Evolutionary conservation across 2,113 vertebrate species (phyloP).

Genomic region (Junco hyemalis): DNA sequence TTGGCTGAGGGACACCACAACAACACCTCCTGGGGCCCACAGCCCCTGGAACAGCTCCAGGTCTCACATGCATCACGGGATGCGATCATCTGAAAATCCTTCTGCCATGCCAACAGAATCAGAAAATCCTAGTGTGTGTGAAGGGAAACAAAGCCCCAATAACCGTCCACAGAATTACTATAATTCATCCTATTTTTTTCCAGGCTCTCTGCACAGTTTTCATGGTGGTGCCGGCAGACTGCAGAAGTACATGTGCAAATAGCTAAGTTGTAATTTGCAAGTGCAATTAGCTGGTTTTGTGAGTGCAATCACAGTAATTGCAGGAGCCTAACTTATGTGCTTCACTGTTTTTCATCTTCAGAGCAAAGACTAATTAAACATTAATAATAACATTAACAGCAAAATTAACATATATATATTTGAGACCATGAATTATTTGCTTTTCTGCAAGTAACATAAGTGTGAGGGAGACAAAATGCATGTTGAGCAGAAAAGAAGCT

Average conservation of each 20-base stretch:
- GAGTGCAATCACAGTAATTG: conserved; percentile 71
- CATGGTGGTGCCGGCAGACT: conserved; percentile 38
- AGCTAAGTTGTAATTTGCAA: conserved; percentile 69
- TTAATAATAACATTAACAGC: conserved; percentile 67
- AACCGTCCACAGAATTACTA: conserved; percentile 11
- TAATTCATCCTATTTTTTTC: conserved; percentile 43
- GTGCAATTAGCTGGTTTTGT: conserved; percentile 70
- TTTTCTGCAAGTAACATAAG: conserved; percentile 27
- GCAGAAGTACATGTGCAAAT: conserved; percentile 62
- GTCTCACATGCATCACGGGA: fast-evolving
- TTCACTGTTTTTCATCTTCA: conserved; percentile 63
- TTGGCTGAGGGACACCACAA: not conserved
- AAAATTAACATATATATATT: conserved; percentile 66
- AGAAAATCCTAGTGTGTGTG: not conserved
- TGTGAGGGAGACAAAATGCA: conserved; percentile 33
- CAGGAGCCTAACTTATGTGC: conserved; percentile 58
- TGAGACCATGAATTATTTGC: conserved; percentile 65
- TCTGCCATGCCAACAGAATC: not conserved
- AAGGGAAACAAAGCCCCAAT: conserved; percentile 20
- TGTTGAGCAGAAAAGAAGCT: conserved; percentile 8
- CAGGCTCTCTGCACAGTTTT: conserved; percentile 25
- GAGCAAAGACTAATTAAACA: conserved; percentile 70
- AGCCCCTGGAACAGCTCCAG: not conserved
- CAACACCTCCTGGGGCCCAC: fast-evolving
- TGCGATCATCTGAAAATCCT: not conserved